Evolutionary conservation across 2,113 vertebrate genomes (phyloP), one percentile per base, ranked within the genome.

Genomic region (Urocynchramus pylzowi): DNA sequence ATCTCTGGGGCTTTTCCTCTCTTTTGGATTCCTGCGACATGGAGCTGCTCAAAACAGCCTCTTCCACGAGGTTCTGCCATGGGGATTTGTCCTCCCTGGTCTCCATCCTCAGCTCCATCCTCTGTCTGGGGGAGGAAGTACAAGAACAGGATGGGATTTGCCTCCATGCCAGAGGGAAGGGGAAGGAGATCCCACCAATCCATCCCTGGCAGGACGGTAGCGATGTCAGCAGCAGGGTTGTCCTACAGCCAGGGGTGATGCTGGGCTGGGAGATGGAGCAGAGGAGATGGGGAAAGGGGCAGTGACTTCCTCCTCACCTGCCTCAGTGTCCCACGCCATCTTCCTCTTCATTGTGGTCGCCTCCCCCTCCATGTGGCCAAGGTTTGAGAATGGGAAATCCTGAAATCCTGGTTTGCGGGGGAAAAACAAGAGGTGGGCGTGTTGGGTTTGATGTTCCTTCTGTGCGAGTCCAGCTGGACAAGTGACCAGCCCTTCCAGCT

Each of bases 31-130:
- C 44, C 31, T 35, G 31, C 5, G 5, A 26, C 3, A 7, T 10
- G 33, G 44, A n/a, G 44, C 6, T 8, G 9, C 44, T 68, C 33
- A 35, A 47, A 68, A 47, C 1, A 7, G 17, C 65, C 17, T 68
- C 44, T 47, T 47, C 17, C 44, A 47, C 0, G 1, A 68, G 5
- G 33, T 27, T 27, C 33, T 20, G 33, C 17, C 2, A 6, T 1
- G 3, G 24, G 11, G 33, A 47, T 47, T n/a, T 35, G 33, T 47
- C 23, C 17, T 5, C 17, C 16, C 16, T 20, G 44, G 33, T n/a
- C 64, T 27, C 64, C 5, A 5, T 19, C 4, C 23, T 18, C 64
- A n/a, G 11, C 31, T 67, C 42, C 6, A 54, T 33, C 31, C 53
- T 56, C 12, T 27, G 11, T 13, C 33, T 67, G 44, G 23, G 23